phyloP scores from a whole-genome alignment of 2,888 invertebrate species.

The Mimumesa dahlbomi region DNA sequence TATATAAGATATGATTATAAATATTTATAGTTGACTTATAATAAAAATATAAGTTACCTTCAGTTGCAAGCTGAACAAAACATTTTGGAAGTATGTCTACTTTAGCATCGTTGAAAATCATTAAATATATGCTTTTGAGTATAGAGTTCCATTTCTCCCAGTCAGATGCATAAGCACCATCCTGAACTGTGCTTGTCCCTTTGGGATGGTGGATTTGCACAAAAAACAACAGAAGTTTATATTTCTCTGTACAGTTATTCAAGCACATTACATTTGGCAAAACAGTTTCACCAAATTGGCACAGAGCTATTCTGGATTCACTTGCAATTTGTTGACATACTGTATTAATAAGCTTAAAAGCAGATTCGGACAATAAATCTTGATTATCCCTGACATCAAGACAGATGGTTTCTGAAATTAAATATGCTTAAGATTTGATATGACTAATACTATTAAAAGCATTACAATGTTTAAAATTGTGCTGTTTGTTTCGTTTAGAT shows the following conservation, averaged over 20 bases:
- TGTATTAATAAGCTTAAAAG: slow-evolving; percentile 65
- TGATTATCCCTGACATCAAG: slow-evolving; percentile 28
- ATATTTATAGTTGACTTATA: background rate
- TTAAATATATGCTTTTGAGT: slow-evolving; percentile 76
- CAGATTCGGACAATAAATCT: slow-evolving; percentile 55
- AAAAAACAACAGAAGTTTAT: slow-evolving; percentile 81
- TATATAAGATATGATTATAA: slow-evolving; percentile 14
- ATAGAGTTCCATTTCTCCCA: slow-evolving; percentile 80
- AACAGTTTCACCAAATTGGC: slow-evolving; percentile 82
- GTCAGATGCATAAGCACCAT: slow-evolving; percentile 77
- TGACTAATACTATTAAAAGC: background rate
- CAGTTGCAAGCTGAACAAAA: slow-evolving; percentile 69
- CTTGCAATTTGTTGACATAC: slow-evolving; percentile 80
- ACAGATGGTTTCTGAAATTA: slow-evolving; percentile 35
- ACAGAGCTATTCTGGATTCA: slow-evolving; percentile 81
- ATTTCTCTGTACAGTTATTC: slow-evolving; percentile 72
- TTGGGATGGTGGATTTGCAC: slow-evolving; percentile 82
- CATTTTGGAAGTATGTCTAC: slow-evolving; percentile 55
- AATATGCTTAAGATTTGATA: background rate
- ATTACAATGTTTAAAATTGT: background rate
- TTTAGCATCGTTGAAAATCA: slow-evolving; percentile 75
- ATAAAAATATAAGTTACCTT: slow-evolving; percentile 66
- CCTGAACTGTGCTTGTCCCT: slow-evolving; percentile 74
- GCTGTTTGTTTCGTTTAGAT: no score
- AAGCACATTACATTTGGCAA: slow-evolving; percentile 80